Evolutionary conservation across 1,140 invertebrate genomes (phyloP), one percentile per base, ranked within the genome.

Genomic region (Drosophila nebulosa): DNA sequence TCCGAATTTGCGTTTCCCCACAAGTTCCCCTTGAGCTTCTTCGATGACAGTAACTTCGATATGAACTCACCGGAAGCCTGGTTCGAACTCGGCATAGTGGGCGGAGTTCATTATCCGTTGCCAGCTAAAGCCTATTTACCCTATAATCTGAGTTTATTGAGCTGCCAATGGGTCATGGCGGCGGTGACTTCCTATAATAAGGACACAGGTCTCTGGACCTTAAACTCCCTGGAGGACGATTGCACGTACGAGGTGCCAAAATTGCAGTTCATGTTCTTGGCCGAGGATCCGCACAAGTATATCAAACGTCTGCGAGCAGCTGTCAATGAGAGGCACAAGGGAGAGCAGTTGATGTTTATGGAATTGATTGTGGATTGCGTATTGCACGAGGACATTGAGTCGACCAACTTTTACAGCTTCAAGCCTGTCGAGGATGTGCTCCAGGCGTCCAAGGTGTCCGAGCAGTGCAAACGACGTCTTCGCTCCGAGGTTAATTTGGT

Each of bases 281-380:
- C 90, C 14, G 90, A 91, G 62, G 74, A 90, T 64, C 88, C 90
- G 0, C 69, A 80, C 55, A 68, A 66, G 36, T 91, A 84, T 4
- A 76, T 90, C 0, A 24, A 73, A 21, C 90, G 90, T 0, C n/a
- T 91, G 16, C 58, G 80, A 35, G 55, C 77, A 0, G 90, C 90
- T 0, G 61, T 90, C 1, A 55, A 76, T 7, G 78, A 81, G 16
- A 76, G 90, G 0, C 78, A 89, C 51, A 81, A 77, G 52, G 86
- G 75, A 1, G 90, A 91, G 51, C 72, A 72, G 10, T 16, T 88
- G 3, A 84, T 91, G 69, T 53, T 77, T n/a, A 88, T 90, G 84
- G 84, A 91, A 60, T 63, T 89, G 1, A 89, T 91, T 51, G 84
- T 90, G 1, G 90, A 91, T 46, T 90, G 90, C 60, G 89, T 90